Base-by-base conservation (phyloP, 1,140 invertebrate species). In the Bombus balteatus region DNA sequence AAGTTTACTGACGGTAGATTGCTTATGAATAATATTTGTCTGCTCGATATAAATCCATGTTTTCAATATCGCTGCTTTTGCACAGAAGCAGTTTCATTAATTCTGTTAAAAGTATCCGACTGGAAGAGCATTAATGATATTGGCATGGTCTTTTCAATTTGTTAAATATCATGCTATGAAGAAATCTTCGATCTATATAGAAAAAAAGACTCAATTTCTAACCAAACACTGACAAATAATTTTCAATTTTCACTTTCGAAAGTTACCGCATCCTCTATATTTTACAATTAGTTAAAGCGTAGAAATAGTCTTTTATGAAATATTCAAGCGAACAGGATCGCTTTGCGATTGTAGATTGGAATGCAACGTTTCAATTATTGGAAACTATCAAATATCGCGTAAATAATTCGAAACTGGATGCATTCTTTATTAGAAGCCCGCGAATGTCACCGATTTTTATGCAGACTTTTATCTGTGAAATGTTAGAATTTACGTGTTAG, bases 21-120 rank as follows among this genome's bases (percentile, higher is more conserved):
- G 71, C 41, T 47, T 43, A 73, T 39, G 41, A 73, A 73, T 47
- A 73, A 73, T 73, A 73, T 73, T 73, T 73, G n/a, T 47, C 39
- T 12, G 41, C 43, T 73, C 15, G 13, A 73, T 73, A 47, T 18
- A n/a, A 73, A n/a, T 73, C n/a, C 71, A 41, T 22, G 41, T 47
- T 73, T 47, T 73, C 41, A 47, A 73, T 47, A 43, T 73, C 71
- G 41, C 10, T 43, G 41, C 41, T 32, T 32, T 41, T 15, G 15
- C 28, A 73, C n/a, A 73, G 71, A 32, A 32, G 15, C 71, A 73
- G 41, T 47, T 73, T 32, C 41, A 32, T 43, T 73, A 43, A 32
- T 47, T 43, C 41, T 28, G 15, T 73, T 73, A 73, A 73, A 73
- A 73, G 41, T n/a, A 73, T 43, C 41, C 9, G 71, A 47, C 1